Base-by-base conservation (phyloP, 2,113 vertebrate genomes). In the Typhlomys cinereus region DNA sequence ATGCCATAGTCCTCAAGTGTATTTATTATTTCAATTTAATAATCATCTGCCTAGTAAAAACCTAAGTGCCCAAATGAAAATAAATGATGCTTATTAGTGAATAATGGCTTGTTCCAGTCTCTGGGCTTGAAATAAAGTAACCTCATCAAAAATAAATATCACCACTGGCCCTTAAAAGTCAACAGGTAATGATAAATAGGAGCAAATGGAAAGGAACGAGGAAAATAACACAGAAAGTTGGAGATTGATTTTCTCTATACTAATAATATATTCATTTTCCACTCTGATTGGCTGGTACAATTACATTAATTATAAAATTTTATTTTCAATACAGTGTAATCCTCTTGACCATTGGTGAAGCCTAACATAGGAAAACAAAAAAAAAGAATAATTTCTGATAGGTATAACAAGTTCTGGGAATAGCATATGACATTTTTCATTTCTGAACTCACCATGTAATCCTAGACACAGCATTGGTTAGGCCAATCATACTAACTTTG, bases 21-120 rank as follows among this genome's bases (percentile, higher is more conserved):
- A 85, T 95, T 96, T 94, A 96, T 94, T 93, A 93, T 95, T 89
- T 96, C 82, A 93, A 92, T 88, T 93, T 93, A 96, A 92, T 86
- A 90, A 96, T 85, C 94, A 95, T 92, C 31, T 48, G 83, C 34
- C 54, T 86, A 85, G 44, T 88, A 90, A 96, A 70, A 95, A 90
- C 25, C 21, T 52, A 75, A 91, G 36, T 95, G 36, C 39, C 36
- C 66, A 94, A 92, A 95, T 96, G 95, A 96, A 97, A 96, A 96
- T 86, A 96, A 97, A 96, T 96, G 78, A 90, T 54, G 87, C 36
- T 92, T 94, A 96, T 94, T 96, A 94, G 85, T 93, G 83, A 95
- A 89, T 90, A 96, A 96, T 94, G 74, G 41, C 89, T 91, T 90
- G 86, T 95, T 96, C 88, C 85, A 93, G 90, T 80, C 59, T 96